Conservation (phyloP, 2,113 vertebrate species). For the Excalfactoria chinensis region DNA sequence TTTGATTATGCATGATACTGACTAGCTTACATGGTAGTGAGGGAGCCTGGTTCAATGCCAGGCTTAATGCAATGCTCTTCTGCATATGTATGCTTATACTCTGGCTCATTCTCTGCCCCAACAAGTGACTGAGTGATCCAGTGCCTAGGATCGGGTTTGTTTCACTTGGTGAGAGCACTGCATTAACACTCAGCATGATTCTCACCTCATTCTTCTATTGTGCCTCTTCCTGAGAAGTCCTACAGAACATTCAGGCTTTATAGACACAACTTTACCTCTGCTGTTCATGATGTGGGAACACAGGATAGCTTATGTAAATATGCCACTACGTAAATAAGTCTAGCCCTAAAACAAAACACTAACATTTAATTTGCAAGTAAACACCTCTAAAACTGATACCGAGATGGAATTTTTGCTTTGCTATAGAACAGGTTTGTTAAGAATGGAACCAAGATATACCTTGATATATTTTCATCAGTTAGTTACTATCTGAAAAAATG, state of each 20-base stretch:
- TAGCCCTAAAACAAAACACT: not conserved
- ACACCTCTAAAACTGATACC: not conserved
- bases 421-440: not conserved
- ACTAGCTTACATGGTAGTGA: not conserved
- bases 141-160: slow-evolving; percentile 7
- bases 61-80: not conserved
- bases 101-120: not conserved
- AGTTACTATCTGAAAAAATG: slow-evolving; percentile 27
- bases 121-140: not conserved
- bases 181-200: not conserved
- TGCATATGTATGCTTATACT: not conserved
- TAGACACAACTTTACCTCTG: not conserved
- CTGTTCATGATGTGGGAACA: slow-evolving; percentile 4
- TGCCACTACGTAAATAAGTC: slow-evolving; percentile 11
- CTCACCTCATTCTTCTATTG: not conserved
- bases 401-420: not conserved
- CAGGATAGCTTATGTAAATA: not conserved
- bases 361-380: not conserved
- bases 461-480: not conserved
- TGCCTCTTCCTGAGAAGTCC: not conserved
- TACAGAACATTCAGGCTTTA: not conserved
- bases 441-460: slow-evolving; percentile 10
- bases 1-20: not conserved
- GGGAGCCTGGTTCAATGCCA: not conserved
- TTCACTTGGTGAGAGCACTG: slow-evolving; percentile 18